phyloP scores from a whole-genome alignment of 2,797 vertebrate genomes.

The Pterois miles region DNA sequence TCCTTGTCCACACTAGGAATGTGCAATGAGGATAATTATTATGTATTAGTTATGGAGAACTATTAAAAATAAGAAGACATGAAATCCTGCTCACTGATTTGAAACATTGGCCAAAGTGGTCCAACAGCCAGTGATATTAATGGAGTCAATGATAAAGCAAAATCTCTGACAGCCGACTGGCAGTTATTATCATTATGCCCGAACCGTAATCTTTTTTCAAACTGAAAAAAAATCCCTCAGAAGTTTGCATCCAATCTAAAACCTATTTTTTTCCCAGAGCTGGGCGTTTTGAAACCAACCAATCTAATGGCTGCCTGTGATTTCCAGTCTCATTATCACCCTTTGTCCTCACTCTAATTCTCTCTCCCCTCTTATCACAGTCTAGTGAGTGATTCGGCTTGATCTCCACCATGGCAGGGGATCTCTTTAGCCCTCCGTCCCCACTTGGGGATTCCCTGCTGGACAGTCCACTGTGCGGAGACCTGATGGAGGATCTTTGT shows the following conservation, averaged over 20 bases:
- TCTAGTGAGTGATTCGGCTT: slow-evolving; percentile 65
- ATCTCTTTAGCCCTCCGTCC: slow-evolving; percentile 85
- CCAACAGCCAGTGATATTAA: not conserved
- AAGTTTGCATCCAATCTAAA: not conserved
- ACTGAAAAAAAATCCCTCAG: not conserved
- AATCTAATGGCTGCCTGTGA: not conserved
- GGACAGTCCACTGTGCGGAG: slow-evolving; percentile 89
- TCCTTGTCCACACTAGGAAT: not conserved
- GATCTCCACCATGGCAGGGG: slow-evolving; percentile 85
- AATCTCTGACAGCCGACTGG: not conserved
- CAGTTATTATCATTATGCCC: not conserved
- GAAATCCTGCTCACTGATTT: not conserved
- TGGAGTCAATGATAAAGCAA: not conserved
- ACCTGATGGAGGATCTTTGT: slow-evolving; percentile 89
- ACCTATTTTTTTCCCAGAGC: not conserved
- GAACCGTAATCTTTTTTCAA: not conserved
- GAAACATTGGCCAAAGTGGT: not conserved
- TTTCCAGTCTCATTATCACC: not conserved
- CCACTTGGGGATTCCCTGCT: slow-evolving; percentile 88
- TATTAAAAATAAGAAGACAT: not conserved
- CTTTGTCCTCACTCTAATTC: not conserved
- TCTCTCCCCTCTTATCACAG: slow-evolving; percentile 50
- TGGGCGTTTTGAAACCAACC: not conserved
- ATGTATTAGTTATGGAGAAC: not conserved
- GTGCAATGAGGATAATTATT: not conserved